Evolutionary conservation across 2,888 invertebrate genomes (phyloP), one percentile per base, ranked within the genome.

Genomic region (Dichetophora obliterata): DNA sequence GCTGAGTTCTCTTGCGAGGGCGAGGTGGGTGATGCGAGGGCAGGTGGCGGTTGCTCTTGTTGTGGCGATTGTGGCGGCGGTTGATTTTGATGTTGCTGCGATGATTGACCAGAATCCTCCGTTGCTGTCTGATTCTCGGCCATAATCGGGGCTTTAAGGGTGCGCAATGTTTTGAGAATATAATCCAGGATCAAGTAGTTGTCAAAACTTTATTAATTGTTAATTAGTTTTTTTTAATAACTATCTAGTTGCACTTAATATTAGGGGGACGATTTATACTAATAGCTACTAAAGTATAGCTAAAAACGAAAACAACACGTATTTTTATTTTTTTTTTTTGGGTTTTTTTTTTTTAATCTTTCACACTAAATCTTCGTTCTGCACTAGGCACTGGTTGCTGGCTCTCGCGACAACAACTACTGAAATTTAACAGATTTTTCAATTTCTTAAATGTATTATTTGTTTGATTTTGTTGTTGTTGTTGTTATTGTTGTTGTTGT

Each of bases 51-150:
- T 27, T 81, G 75, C 72, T 81, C 82, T n/a, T 84, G 82, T 54
- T 82, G 82, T 11, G 79, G 80, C 59, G 79, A 79, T 54, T 82
- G 81, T 43, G 81, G 80, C 63, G 80, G 78, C 34, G 83, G 84
- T 24, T 84, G 85, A 34, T 86, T 84, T 59, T 85, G 84, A 31
- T 86, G 86, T 43, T 87, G 85, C 75, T 87, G 85, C 76, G 85
- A 83, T 82, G 86, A 85, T 79, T 88, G 88, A 83, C 88, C 88
- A 82, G 88, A 88, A 85, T 88, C 88, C 84, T 88, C 88, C 83
- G 85, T 87, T 79, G 88, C 88, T 79, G 87, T 88, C 85, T 88
- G 88, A 85, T 88, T 88, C 85, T 88, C 88, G 84, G 88, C 88
- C 88, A 88, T 88, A 85, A 87, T 88, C 86, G 87, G 87, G 81